A percentile compares a stretch with the other conserved stretches of the same genome.
Conservation (phyloP, 64 coral and sea anemone genomes). For the Catalaphyllia jardinei region DNA sequence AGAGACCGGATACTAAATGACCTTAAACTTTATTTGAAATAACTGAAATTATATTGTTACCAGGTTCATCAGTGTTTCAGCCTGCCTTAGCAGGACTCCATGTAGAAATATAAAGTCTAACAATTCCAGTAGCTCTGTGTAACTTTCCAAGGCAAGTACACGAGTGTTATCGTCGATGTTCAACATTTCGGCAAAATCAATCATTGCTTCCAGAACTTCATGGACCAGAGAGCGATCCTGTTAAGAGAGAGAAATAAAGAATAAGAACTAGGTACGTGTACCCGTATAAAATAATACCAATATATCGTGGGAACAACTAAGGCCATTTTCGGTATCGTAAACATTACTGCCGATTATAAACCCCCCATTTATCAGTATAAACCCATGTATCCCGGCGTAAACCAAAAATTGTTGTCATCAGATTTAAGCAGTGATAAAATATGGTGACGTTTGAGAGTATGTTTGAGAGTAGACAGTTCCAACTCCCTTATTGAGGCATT, state of each 20-base stretch:
- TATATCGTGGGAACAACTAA: no score
- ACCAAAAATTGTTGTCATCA: no score
- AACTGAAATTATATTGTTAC: background rate
- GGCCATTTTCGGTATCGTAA: no score
- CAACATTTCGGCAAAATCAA: background rate
- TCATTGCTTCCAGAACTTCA: background rate
- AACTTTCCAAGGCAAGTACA: background rate
- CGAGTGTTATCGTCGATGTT: background rate
- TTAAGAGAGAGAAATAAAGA: background rate
- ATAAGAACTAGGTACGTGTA: no score
- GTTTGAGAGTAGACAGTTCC: background rate
- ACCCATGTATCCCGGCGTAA: no score
- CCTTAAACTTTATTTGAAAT: background rate
- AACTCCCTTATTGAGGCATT: background rate
- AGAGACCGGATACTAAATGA: no score
- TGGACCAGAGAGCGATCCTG: background rate
- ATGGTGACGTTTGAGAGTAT: no score
- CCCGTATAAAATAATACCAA: no score
- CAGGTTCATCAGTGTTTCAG: slow-evolving; percentile 3
- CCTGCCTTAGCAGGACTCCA: background rate
- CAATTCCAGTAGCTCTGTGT: slow-evolving; percentile 8
- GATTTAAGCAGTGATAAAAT: no score
- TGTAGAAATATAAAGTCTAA: background rate
- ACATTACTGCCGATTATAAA: no score
- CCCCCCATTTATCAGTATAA: no score